A percentile compares a stretch with the other conserved stretches of the same genome.
Evolutionary conservation across 2,888 invertebrate species (phyloP).

Genomic region (Drosophila prostipennis): DNA sequence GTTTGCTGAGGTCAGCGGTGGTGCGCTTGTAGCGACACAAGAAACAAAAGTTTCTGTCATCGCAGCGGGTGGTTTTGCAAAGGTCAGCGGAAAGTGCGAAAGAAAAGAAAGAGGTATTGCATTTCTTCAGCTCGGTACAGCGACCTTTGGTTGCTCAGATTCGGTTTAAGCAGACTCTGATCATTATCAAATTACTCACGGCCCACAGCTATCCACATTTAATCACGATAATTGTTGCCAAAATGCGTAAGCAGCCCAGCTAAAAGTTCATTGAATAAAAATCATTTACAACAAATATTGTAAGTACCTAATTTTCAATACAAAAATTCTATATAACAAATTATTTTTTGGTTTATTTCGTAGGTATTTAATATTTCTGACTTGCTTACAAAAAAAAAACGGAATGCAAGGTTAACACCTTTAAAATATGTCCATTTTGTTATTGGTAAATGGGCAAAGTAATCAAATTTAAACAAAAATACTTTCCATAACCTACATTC

Average conservation of each 20-base stretch:
- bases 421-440: not conserved
- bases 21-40: conserved; percentile 30
- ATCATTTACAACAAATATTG: not conserved
- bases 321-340: no score
- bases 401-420: not conserved
- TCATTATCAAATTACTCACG: conserved; percentile 4
- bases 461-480: not conserved
- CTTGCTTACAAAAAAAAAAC: not conserved
- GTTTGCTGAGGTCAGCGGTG: conserved; percentile 35
- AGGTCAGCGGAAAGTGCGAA: conserved; percentile 33
- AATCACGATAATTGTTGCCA: not conserved
- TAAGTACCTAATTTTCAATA: not conserved
- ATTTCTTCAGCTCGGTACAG: conserved; percentile 11
- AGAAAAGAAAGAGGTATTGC: not conserved
- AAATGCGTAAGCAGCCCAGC: not conserved
- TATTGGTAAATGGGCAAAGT: not conserved
- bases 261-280: not conserved
- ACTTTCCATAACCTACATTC: not conserved
- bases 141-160: conserved; percentile 29
- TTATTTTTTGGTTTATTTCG: no score
- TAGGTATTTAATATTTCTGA: no score
- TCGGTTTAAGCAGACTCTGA: not conserved
- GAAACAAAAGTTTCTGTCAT: conserved; percentile 23
- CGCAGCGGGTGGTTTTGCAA: conserved; percentile 37
- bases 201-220: not conserved